These are phyloP conservation scores for Ammodytes dubius DNA, from an alignment of 2,113 vertebrate species.

Conservation along the genomic window DNA sequence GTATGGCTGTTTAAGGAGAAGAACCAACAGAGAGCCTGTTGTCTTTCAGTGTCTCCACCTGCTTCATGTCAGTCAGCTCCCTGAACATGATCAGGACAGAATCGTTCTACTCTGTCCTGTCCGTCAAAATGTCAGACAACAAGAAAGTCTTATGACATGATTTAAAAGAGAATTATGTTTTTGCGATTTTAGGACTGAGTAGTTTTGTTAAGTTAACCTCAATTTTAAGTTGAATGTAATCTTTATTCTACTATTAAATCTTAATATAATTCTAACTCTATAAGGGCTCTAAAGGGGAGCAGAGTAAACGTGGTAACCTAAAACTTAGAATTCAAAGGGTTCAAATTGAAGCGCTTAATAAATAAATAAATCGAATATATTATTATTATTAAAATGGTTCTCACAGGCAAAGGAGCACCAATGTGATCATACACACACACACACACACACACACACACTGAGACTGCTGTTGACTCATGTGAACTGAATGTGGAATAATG, in stretches of 20 bases:
- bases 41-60: slow-evolving; percentile 13
- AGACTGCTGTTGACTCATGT: slow-evolving; percentile 20
- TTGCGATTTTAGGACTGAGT: neutral
- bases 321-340: neutral
- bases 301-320: neutral
- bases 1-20: neutral
- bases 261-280: neutral
- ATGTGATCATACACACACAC: neutral
- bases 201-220: neutral
- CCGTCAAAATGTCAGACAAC: too few species aligned
- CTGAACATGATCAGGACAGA: neutral
- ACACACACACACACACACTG: slow-evolving; percentile 3
- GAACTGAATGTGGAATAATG: slow-evolving; percentile 37
- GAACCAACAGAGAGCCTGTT: neutral
- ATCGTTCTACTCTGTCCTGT: too few species aligned
- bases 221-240: neutral
- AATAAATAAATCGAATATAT: too few species aligned
- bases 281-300: neutral
- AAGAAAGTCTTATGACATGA: too few species aligned
- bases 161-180: too few species aligned
- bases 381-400: neutral
- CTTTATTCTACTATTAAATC: neutral
- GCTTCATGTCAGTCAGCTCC: slow-evolving; percentile 23
- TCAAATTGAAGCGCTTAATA: slow-evolving; percentile 10
- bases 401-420: neutral